A percentile compares a stretch with the other conserved stretches of the same genome.
Conservation (phyloP, 2,888 invertebrate species). For the Heliconius aoede region DNA sequence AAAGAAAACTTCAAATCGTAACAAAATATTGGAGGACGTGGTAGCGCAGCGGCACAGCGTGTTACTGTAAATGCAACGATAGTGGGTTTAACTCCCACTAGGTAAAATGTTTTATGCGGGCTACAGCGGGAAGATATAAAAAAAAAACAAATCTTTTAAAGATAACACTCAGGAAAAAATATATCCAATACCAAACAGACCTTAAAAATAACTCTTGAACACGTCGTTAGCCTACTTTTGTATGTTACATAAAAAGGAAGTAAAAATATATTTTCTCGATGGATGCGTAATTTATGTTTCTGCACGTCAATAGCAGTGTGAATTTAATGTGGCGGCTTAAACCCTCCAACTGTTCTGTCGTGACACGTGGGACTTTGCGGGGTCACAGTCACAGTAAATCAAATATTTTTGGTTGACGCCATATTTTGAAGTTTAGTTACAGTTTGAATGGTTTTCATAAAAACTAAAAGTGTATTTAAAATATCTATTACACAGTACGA, state of each 20-base stretch:
- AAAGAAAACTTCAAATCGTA: background rate
- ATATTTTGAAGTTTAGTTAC: no score
- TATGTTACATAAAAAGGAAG: conserved; percentile 35
- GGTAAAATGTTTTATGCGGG: no score
- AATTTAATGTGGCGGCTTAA: conserved; percentile 39
- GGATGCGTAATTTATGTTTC: conserved; percentile 41
- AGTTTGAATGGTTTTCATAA: no score
- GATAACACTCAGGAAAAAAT: background rate
- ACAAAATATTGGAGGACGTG: no score
- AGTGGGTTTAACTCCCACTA: background rate
- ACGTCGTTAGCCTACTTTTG: conserved; percentile 28
- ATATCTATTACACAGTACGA: no score
- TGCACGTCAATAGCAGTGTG: conserved; percentile 39
- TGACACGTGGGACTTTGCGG: conserved; percentile 1
- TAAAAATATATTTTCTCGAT: conserved; percentile 41
- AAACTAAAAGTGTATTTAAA: no score
- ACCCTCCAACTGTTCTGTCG: conserved; percentile 7
- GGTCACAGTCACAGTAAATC: background rate
- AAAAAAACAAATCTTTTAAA: background rate
- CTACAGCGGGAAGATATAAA: background rate
- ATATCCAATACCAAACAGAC: conserved; percentile 17
- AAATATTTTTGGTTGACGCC: background rate
- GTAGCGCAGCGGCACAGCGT: background rate
- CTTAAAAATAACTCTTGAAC: conserved; percentile 33
- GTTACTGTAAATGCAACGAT: background rate